Base-by-base conservation (phyloP, 2,888 invertebrate genomes). In the Epistrophella euchroma region DNA sequence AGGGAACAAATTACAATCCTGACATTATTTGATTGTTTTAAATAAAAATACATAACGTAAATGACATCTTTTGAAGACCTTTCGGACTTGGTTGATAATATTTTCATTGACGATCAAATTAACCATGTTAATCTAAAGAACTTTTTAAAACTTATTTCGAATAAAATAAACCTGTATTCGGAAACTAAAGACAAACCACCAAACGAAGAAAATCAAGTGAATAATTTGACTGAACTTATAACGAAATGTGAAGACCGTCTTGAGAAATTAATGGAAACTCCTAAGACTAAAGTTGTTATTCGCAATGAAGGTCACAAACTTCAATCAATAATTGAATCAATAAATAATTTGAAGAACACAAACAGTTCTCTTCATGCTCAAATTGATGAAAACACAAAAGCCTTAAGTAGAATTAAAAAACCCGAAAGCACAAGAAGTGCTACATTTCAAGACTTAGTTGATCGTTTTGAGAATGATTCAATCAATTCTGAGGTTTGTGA, bases 301-400 rank as follows among this genome's bases (percentile, higher is more conserved):
- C 81, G 58, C 1, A 81, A 77, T 9, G 62, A 81, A 19, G 70
- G 70, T 15, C 28, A 22, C 0, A 77, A 74, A 15, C 19, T 86
- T 5, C 32, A 81, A 1, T 43, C 62, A 11, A 70, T 77, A 15
- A 15, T 66, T 11, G 70, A 73, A 2, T 15, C 28, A 35, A n/a
- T 81, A 10, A 40, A 74, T 0, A 13, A 22, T 22, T 22, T 81
- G 6, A 22, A 56, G 17, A 13, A 1, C 0, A 22, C 17, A 1
- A 58, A 74, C 2, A 1, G 6, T 15, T 0, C 2, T 4, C 58
- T 81, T 6, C 70, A 71, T 22, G 0, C n/a, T 10, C 73, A 86
- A 74, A 52, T 86, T n/a, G 40, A 58, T 11, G 2, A 50, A 0
- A 15, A 74, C 10, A 15, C 4, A 4, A 25, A 4, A 4, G 22